Percentiles rank a stretch among this genome's conserved stretches.
Conservation (phyloP, 2,888 invertebrate species). For the Sphaerophoria rueppellii region DNA sequence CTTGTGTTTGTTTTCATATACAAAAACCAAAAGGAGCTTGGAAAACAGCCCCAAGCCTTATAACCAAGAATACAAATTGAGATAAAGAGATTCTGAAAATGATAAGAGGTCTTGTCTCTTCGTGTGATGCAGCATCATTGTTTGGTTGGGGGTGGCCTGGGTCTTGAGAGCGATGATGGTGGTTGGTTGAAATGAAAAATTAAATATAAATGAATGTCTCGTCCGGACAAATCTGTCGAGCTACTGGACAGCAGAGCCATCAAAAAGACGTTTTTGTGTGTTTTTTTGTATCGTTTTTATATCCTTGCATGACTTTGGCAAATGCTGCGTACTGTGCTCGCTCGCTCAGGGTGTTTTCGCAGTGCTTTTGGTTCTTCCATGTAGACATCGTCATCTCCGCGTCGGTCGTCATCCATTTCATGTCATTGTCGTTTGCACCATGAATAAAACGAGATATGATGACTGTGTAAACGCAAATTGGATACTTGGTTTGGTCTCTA, state of each 20-base stretch:
- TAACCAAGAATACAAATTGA: background rate
- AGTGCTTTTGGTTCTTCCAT: background rate
- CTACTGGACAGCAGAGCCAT: constrained; percentile 66
- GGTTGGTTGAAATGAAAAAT: constrained; percentile 61
- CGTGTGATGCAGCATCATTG: constrained; percentile 24
- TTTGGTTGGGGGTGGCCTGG: constrained; percentile 8
- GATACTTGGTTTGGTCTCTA: constrained; percentile 69
- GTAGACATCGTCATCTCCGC: no score
- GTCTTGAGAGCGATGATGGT: constrained; percentile 2
- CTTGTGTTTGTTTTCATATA: constrained; percentile 15
- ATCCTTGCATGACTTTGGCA: constrained; percentile 12
- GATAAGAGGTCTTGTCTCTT: constrained; percentile 43
- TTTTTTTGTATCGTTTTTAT: background rate
- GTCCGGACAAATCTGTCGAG: constrained; percentile 68
- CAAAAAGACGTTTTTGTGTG: constrained; percentile 69
- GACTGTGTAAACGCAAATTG: constrained; percentile 67
- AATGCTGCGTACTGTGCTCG: background rate
- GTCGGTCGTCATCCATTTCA: constrained; percentile 6
- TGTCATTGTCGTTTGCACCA: constrained; percentile 50
- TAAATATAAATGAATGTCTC: constrained; percentile 72
- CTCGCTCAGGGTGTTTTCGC: constrained; percentile 8
- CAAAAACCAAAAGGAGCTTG: constrained; percentile 49
- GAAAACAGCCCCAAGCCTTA: constrained; percentile 54
- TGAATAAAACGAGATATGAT: constrained; percentile 62
- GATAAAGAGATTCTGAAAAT: constrained; percentile 23